These are phyloP conservation scores for Ceratina calcarata DNA, from an alignment of 1,140 invertebrate species.

Conservation along the genomic window DNA sequence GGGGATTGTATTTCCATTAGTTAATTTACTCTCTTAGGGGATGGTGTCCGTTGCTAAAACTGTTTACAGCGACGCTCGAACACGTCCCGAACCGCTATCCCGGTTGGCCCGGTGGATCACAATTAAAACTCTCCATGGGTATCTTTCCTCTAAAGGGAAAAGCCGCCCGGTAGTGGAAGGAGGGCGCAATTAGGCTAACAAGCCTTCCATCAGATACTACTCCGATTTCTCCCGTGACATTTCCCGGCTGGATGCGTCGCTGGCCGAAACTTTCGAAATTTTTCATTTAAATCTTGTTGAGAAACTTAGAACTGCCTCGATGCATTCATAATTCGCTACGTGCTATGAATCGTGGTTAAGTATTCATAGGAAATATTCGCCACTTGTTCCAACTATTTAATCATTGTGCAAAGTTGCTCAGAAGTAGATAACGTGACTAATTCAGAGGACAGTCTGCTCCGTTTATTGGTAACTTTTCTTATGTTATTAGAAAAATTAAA, in stretches of 20 bases:
- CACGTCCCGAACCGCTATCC: constrained; percentile 57
- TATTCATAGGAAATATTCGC: no score
- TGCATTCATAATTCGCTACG: constrained; percentile 1
- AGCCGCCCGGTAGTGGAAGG: neutral
- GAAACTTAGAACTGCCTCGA: neutral
- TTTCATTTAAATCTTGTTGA: neutral
- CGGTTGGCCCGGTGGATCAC: constrained; percentile 55
- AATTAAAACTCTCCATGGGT: constrained; percentile 60
- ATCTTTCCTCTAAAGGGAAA: constrained; percentile 22
- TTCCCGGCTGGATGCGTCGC: neutral
- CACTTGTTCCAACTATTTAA: no score
- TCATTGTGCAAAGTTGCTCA: no score
- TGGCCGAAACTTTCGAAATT: constrained; percentile 7
- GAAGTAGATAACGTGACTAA: no score
- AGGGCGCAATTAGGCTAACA: constrained; percentile 42
- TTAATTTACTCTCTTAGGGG: constrained; percentile 59
- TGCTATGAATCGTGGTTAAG: neutral
- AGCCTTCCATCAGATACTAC: constrained; percentile 36
- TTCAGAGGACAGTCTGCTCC: no score
- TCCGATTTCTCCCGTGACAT: neutral
- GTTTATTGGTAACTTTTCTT: no score
- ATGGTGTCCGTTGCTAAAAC: constrained; percentile 45
- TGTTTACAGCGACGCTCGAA: constrained; percentile 54
- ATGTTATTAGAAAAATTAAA: no score
- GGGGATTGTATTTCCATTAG: constrained; percentile 67